phyloP scores from a whole-genome alignment of 2,113 vertebrate species.

The Eublepharis macularius region DNA sequence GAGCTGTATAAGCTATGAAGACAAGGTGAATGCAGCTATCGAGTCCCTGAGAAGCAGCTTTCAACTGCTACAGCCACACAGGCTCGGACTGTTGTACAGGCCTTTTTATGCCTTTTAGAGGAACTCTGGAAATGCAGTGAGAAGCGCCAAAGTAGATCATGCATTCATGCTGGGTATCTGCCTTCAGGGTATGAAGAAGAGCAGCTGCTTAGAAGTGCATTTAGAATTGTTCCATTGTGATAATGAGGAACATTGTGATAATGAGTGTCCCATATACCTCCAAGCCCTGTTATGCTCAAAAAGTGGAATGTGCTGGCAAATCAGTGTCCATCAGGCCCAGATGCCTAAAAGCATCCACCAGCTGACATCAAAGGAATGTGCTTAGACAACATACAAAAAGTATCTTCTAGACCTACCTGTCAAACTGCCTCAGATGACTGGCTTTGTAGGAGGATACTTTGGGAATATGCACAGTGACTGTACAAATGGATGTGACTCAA shows the following conservation, averaged over 20 bases:
- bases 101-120: too few species aligned
- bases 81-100: background rate
- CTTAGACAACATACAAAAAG: background rate
- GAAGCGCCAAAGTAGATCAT: background rate
- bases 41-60: background rate
- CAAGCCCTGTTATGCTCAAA: background rate
- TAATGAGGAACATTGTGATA: slow-evolving; percentile 8
- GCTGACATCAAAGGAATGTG: slow-evolving; percentile 10
- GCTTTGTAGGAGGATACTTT: background rate
- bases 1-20: background rate
- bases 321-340: background rate
- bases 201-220: slow-evolving; percentile 5
- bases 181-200: background rate
- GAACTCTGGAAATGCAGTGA: background rate
- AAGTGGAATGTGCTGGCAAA: slow-evolving; percentile 16
- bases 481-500: background rate
- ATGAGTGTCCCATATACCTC: background rate
- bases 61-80: background rate
- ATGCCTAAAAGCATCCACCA: slow-evolving; percentile 12
- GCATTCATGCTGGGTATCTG: background rate
- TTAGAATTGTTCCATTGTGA: slow-evolving; percentile 9
- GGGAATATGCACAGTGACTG: background rate
- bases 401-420: background rate
- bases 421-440: background rate
- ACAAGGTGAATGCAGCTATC: background rate